A percentile compares a stretch with the other conserved stretches of the same genome.
Conservation (phyloP, 2,888 invertebrate species). For the Caenorhabditis panamensis region DNA sequence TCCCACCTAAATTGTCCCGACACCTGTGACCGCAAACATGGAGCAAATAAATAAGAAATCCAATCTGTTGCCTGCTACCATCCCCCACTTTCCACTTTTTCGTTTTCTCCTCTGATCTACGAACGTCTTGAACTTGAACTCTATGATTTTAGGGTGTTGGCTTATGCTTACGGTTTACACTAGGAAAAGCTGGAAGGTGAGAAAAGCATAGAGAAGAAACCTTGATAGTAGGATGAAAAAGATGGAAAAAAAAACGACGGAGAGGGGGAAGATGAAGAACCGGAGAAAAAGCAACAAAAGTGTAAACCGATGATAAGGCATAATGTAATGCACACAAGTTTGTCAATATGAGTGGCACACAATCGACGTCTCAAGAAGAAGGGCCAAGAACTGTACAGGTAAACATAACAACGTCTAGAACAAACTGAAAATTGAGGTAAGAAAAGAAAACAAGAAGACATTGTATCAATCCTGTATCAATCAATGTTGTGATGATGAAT, state of each 20-base stretch:
- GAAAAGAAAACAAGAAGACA: slow-evolving; percentile 1
- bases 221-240: neutral
- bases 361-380: slow-evolving; percentile 4
- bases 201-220: slow-evolving; percentile 4
- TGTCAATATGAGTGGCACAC: slow-evolving; percentile 50
- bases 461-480: neutral
- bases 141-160: slow-evolving; percentile 11
- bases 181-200: neutral
- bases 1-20: slow-evolving; percentile 40
- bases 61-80: slow-evolving; percentile 36
- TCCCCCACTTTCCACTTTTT: slow-evolving; percentile 27
- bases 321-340: slow-evolving; percentile 22
- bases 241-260: neutral
- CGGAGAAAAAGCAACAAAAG: neutral
- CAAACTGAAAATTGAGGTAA: neutral
- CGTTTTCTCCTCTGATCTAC: too few species aligned
- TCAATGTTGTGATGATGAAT: too few species aligned
- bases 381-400: neutral
- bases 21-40: slow-evolving; percentile 55
- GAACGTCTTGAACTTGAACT: too few species aligned
- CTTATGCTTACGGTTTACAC: neutral
- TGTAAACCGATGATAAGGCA: slow-evolving; percentile 27
- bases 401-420: neutral
- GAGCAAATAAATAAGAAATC: slow-evolving; percentile 56
- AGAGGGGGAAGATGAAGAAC: neutral